A percentile compares a stretch with the other conserved stretches of the same genome.
Evolutionary conservation across 2,113 vertebrate species (phyloP).

Genomic region (Cheirogaleus medius): DNA sequence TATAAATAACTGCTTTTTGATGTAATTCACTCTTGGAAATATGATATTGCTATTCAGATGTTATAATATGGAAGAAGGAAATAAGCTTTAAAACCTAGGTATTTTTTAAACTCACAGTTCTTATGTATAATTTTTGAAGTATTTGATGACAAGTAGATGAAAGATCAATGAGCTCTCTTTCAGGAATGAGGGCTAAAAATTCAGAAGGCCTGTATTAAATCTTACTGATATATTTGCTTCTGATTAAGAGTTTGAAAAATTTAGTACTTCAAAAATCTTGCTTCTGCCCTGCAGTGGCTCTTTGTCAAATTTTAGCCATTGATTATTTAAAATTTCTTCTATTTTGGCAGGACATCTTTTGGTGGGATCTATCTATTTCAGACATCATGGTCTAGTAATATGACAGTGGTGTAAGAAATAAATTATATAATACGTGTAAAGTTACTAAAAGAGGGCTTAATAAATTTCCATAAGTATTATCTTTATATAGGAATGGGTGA

Average conservation of each 20-base stretch:
- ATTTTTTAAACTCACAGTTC: constrained; percentile 30
- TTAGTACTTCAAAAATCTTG: constrained; percentile 3
- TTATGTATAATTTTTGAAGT: constrained; percentile 13
- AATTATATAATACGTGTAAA: neutral
- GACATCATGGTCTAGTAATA: neutral
- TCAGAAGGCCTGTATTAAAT: neutral
- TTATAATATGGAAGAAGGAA: neutral
- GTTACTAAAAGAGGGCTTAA: neutral
- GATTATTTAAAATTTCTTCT: neutral
- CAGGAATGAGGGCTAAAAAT: neutral
- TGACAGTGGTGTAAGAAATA: neutral
- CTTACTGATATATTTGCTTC: neutral
- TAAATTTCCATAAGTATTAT: neutral
- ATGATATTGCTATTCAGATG: constrained; percentile 37
- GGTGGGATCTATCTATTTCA: neutral
- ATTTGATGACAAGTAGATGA: neutral
- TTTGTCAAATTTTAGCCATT: neutral
- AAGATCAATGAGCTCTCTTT: constrained; percentile 6
- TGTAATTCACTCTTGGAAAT: constrained; percentile 43
- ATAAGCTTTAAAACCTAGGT: constrained; percentile 2
- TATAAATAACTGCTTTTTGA: constrained; percentile 55
- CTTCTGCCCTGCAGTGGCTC: neutral
- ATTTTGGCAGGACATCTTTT: neutral
- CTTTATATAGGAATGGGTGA: neutral
- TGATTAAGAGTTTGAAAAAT: neutral